Evolutionary conservation across 2,888 invertebrate species (phyloP).

Genomic region (Elmis aenea): DNA sequence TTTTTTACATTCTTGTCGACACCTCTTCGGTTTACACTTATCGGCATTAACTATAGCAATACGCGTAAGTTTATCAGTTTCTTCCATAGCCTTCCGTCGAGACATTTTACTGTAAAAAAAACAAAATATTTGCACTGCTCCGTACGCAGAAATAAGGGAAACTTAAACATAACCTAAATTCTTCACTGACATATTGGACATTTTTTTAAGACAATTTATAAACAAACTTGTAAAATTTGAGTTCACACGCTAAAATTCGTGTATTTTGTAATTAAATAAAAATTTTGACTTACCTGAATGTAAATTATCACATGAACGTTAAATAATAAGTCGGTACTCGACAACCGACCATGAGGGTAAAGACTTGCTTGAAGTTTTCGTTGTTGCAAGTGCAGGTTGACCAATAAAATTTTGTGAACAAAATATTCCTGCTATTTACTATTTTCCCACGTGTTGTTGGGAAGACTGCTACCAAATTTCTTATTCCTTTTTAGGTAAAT

Average conservation of each 20-base stretch:
- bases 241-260: too few species aligned
- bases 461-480: too few species aligned
- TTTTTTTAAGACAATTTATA: neutral
- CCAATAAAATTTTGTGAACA: too few species aligned
- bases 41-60: slow-evolving; percentile 98
- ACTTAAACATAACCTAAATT: slow-evolving; percentile 1
- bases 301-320: neutral
- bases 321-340: slow-evolving; percentile 17
- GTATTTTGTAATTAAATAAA: too few species aligned
- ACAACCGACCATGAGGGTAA: slow-evolving; percentile 35
- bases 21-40: slow-evolving; percentile 98
- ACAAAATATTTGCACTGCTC: slow-evolving; percentile 17
- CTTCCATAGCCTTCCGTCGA: slow-evolving; percentile 69
- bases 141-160: too few species aligned
- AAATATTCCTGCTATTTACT: too few species aligned
- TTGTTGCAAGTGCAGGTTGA: too few species aligned
- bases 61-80: slow-evolving; percentile 90
- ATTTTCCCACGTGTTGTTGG: too few species aligned
- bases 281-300: neutral
- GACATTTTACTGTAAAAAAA: slow-evolving; percentile 52
- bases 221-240: neutral
- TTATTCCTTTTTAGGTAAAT: too few species aligned
- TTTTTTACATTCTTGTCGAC: slow-evolving; percentile 97
- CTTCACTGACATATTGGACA: neutral
- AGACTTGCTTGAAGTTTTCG: too few species aligned